Evolutionary conservation across 2,888 invertebrate species (phyloP), one percentile per base, ranked within the genome.

Genomic region (Apamea sordens): DNA sequence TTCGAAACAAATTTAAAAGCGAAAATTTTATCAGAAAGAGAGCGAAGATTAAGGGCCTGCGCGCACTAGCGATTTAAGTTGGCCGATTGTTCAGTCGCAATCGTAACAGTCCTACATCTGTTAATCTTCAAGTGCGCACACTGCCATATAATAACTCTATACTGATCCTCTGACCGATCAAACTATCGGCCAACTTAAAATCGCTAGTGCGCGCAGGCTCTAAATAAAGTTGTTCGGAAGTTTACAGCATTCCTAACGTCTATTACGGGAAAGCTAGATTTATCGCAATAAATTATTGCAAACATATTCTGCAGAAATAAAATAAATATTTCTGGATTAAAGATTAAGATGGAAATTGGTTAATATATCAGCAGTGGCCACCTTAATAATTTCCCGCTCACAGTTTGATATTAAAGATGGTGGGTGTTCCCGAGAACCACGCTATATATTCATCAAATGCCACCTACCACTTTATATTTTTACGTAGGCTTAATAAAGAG

Each of bases 1-100:
- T 89, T 83, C 71, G 73, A 76, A 89, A 87, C 84, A 86, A 86
- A 88, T 88, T 89, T 87, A 81, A 84, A 89, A 84, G 89, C 89
- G 90, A 85, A 80, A 84, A 88, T 88, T 82, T 85, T 84, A 84
- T 83, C 77, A 84, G 84, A 85, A 83, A 80, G 85, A 90, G 83
- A 85, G 85, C 82, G 71, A 84, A 77, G 79, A 90, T 83, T 89
- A 85, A n/a, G n/a, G n/a, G n/a, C n/a, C n/a, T n/a, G n/a, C n/a
- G n/a, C n/a, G n/a, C n/a, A n/a, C n/a, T n/a, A n/a, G n/a, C n/a
- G n/a, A n/a, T n/a, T n/a, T n/a, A n/a, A n/a, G n/a, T n/a, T n/a
- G n/a, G n/a, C n/a, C n/a, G n/a, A n/a, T n/a, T n/a, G n/a, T n/a
- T n/a, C n/a, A n/a, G n/a, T n/a, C n/a, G n/a, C n/a, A n/a, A n/a